Percentiles rank a stretch among this genome's conserved stretches.
These are phyloP conservation scores for Nipponacmea schrenckii DNA, from an alignment of 2,888 invertebrate species.

Conservation along the genomic window DNA sequence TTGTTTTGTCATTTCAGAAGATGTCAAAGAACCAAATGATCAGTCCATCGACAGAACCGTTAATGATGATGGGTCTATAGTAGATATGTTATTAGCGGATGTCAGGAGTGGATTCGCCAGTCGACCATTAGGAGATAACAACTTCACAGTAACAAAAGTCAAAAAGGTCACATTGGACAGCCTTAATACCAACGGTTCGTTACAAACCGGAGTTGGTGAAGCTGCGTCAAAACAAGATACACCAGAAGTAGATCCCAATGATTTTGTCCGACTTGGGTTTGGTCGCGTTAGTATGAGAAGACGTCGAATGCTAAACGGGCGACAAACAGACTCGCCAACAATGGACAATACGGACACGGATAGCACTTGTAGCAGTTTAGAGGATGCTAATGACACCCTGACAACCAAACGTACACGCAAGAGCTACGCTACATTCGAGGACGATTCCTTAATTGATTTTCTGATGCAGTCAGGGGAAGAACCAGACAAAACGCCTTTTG, in stretches of 20 bases:
- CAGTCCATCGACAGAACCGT: slow-evolving; percentile 35
- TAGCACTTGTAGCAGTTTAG: slow-evolving; percentile 37
- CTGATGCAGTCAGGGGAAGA: slow-evolving; percentile 41
- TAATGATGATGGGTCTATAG: slow-evolving; percentile 51
- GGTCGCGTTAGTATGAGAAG: slow-evolving; percentile 45
- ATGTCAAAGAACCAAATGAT: slow-evolving; percentile 30
- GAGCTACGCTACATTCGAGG: slow-evolving; percentile 46
- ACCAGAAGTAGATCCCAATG: slow-evolving; percentile 19
- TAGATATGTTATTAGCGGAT: slow-evolving; percentile 62
- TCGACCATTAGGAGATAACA: slow-evolving; percentile 52
- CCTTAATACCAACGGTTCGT: background rate
- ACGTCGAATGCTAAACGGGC: slow-evolving; percentile 8
- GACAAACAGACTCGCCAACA: slow-evolving; percentile 16
- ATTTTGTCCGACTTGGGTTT: slow-evolving; percentile 45
- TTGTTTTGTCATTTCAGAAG: slow-evolving; percentile 24
- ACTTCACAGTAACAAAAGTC: slow-evolving; percentile 57
- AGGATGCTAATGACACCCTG: slow-evolving; percentile 27
- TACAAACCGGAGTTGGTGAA: background rate
- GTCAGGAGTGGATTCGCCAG: slow-evolving; percentile 59
- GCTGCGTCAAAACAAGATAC: slow-evolving; percentile 3
- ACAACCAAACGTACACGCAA: slow-evolving; percentile 36
- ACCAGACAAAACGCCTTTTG: slow-evolving; percentile 44
- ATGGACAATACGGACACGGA: slow-evolving; percentile 34
- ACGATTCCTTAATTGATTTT: slow-evolving; percentile 52
- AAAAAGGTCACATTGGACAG: slow-evolving; percentile 51